These are phyloP conservation scores for Autographa pulchrina DNA, from an alignment of 2,888 invertebrate genomes.

Conservation along the genomic window DNA sequence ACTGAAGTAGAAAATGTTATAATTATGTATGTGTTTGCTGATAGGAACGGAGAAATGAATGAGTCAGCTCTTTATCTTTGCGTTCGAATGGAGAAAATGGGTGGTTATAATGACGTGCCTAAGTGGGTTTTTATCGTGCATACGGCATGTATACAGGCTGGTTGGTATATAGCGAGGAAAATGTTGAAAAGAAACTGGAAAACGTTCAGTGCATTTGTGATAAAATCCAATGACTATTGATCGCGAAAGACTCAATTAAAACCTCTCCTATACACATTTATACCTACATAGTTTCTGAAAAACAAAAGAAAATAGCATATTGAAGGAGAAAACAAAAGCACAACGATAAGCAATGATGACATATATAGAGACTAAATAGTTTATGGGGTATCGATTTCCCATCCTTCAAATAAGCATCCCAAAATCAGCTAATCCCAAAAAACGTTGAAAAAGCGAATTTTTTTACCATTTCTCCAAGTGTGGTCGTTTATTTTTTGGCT, in stretches of 20 bases:
- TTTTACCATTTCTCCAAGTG: constrained; percentile 70
- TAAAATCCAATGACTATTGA: not conserved
- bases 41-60: constrained; percentile 24
- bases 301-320: not conserved
- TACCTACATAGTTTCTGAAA: not conserved
- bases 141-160: not conserved
- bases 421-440: constrained; percentile 28
- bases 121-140: constrained; percentile 4
- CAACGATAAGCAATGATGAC: not conserved
- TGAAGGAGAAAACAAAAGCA: not conserved
- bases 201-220: not conserved
- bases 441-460: constrained; percentile 60
- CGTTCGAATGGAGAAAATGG: constrained; percentile 21
- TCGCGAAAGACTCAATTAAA: not conserved
- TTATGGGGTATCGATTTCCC: not conserved
- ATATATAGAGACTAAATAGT: constrained; percentile 12
- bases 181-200: not conserved
- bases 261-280: not conserved
- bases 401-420: constrained; percentile 6
- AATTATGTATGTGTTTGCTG: constrained; percentile 27
- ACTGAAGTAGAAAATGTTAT: constrained; percentile 20
- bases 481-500: constrained; percentile 82
- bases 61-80: constrained; percentile 24
- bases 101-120: constrained; percentile 13
- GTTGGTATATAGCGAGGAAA: not conserved